Evolutionary conservation across 1,140 invertebrate genomes (phyloP), one percentile per base, ranked within the genome.

Genomic region (Cydia strobilella): DNA sequence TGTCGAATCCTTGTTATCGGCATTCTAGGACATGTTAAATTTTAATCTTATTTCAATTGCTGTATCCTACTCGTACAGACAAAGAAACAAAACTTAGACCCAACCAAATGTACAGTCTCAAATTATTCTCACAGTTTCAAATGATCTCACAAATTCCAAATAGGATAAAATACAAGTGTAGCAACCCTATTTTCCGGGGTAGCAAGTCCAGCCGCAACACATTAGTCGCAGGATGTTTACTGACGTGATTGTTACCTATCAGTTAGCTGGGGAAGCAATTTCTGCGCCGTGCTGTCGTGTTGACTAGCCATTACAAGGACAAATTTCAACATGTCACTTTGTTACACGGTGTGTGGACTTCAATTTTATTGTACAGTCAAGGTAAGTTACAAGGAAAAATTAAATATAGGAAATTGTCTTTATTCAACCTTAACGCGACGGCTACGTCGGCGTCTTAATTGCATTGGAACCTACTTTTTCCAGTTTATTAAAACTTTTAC

Each of bases 211-310:
- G 65, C 27, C 27, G 15, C 65, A 42, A 79, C 73, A 77, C 82
- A 84, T 87, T 85, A 87, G 82, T 83, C 76, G 80, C 82, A 83
- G 86, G 86, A 87, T 86, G 84, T 88, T 87, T 86, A 78, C 80
- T 66, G 79, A 75, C 76, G 76, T 75, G 77, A 79, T 75, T 63
- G 76, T 76, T 35, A 69, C 65, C 65, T 69, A 69, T 69, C 31
- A n/a, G 63, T 31, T 66, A n/a, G 31, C 27, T 35, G 15, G 65
- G 65, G 65, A 69, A 35, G 65, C 65, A 39, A 69, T 69, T 51
- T 69, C 31, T 35, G 35, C 65, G 35, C 65, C 65, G 31, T 35
- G 27, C 20, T 39, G 35, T 9, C 35, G 54, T 31, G 63, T 65
- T 63, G 59, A 63, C 63, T 27, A 31, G 63, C 63, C 63, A 31